Evolutionary conservation across 2,797 vertebrate genomes (phyloP), one percentile per base, ranked within the genome.

Genomic region (Gymnothorax reevesii): DNA sequence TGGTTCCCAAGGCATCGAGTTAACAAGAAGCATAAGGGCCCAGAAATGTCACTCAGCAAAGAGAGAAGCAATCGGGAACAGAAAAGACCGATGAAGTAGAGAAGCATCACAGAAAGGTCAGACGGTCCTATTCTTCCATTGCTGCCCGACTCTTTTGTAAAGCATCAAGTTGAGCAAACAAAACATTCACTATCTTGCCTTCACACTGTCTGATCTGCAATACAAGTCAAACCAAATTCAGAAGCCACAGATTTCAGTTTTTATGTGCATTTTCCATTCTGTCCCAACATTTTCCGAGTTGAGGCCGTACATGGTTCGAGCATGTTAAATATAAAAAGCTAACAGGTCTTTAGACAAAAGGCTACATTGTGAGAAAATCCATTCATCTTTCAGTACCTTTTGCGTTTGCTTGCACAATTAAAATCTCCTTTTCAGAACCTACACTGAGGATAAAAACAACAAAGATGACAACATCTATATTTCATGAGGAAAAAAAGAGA

Each of bases 31-130:
- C 75, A 54, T 15, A 49, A 79, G 75, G 75, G 42, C 42, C 33
- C 17, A 79, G 42, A 79, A 8, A 71, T 25, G 27, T 71, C 7
- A 12, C 66, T n/a, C 22, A 25, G 22, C 66, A 7, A 25, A 71
- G 66, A 71, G 66, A 71, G 66, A 27, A 2, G 27, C 12, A 20
- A 80, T 54, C 17, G 55, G 77, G 22, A 52, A 80, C 77, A 54
- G 77, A 52, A 54, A 55, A 80, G 3, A 54, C 77, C 77, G 54
- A 20, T 49, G 77, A 52, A 49, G 3, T 25, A 79, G 75, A 20
- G 75, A 79, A 88, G 90, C 89, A 92, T 90, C 93, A 92, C 93
- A 91, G 92, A 92, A 94, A 95, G 94, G 94, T 94, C 94, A 94
- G 84, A 57, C 90, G 93, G 89, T 90, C 52, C 75, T 20, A 52